Evolutionary conservation across 2,888 invertebrate species (phyloP).

Genomic region (Saturnia pavonia): DNA sequence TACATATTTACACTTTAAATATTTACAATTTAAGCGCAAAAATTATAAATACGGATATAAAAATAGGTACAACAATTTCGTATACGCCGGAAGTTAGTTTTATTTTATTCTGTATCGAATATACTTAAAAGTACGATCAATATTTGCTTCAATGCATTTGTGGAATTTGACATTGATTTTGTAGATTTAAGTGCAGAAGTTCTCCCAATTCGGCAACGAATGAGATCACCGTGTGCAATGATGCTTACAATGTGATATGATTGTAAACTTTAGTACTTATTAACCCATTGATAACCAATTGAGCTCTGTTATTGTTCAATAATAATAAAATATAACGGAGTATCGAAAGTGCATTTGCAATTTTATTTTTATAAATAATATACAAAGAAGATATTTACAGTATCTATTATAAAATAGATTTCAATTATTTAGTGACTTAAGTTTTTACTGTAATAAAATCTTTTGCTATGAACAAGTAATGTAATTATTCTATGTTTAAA

Average conservation of each 20-base stretch:
- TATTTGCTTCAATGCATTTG: constrained; percentile 7
- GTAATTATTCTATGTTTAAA: too few species aligned
- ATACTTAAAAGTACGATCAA: neutral
- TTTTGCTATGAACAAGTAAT: neutral
- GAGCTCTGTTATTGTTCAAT: constrained; percentile 20
- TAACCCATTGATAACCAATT: constrained; percentile 47
- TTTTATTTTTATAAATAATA: too few species aligned
- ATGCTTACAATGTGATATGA: constrained; percentile 63
- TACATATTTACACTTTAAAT: too few species aligned
- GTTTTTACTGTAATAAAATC: too few species aligned
- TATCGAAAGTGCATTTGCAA: constrained; percentile 17
- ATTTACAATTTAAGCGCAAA: too few species aligned
- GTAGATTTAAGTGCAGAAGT: constrained; percentile 21
- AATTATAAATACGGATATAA: too few species aligned
- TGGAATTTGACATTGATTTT: constrained; percentile 16
- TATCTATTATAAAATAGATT: neutral
- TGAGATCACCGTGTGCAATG: constrained; percentile 53
- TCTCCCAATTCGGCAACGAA: constrained; percentile 40
- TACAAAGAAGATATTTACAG: neutral
- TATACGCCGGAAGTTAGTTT: neutral
- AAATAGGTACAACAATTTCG: neutral
- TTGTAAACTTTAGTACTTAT: constrained; percentile 42
- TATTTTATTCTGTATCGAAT: neutral
- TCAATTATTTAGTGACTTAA: too few species aligned
- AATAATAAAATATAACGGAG: constrained; percentile 20